phyloP scores from a whole-genome alignment of 2,797 vertebrate species.

The Thamnophis elegans region DNA sequence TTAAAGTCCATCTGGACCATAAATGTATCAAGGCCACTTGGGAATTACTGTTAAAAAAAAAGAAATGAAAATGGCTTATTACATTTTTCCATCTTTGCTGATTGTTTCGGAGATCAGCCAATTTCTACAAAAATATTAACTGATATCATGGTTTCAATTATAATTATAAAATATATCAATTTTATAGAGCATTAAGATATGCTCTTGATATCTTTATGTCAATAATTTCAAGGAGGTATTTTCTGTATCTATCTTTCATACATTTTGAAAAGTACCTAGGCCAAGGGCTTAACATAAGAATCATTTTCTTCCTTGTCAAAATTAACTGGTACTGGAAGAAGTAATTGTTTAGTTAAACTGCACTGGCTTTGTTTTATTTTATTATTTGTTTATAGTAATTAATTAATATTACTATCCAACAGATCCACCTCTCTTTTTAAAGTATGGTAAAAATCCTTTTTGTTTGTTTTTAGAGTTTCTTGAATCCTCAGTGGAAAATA shows the following conservation, averaged over 20 bases:
- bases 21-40: neutral
- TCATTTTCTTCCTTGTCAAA: constrained; percentile 2
- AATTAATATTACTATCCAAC: neutral
- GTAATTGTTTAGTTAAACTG: constrained; percentile 12
- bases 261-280: neutral
- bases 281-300: neutral
- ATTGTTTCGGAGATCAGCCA: neutral
- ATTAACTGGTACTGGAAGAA: constrained; percentile 28
- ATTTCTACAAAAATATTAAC: neutral
- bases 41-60: neutral
- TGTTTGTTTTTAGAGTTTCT: constrained; percentile 22
- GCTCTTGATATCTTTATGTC: constrained; percentile 4
- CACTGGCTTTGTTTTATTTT: neutral
- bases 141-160: constrained; percentile 1
- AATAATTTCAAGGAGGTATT: neutral
- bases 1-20: neutral
- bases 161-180: neutral
- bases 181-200: too few species aligned
- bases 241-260: neutral
- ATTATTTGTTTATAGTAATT: neutral
- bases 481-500: neutral
- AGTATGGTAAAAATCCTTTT: constrained; percentile 8
- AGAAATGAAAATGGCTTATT: neutral
- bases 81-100: neutral
- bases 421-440: neutral